Base-by-base conservation (phyloP, 2,797 vertebrate species). In the Halcyon leucocephala region DNA sequence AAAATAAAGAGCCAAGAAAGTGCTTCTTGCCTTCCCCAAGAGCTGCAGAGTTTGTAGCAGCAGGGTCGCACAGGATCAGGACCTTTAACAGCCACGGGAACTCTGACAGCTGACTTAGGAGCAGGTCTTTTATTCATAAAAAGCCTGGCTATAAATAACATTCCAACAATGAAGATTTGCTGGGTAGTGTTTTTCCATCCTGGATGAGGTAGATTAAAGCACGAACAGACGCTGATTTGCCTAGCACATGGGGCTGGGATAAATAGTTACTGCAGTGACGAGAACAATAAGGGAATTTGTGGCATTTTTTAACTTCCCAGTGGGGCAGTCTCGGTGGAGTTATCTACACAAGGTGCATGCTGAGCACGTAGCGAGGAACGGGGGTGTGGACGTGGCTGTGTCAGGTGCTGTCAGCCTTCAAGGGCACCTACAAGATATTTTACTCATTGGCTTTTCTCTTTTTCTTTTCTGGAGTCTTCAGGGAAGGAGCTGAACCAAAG, bases 131-230 rank as follows among this genome's bases (percentile, higher is more conserved):
- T 89, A 73, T 69, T 89, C 80, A 82, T 11, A 81, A 89, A 90
- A 91, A 92, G 16, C 22, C 4, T 6, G 42, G 37, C 79, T 92
- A 69, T 69, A 90, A 96, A 97, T 79, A 79, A 67, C 87, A 14
- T 14, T 21, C 66, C 86, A 21, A 58, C 94, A 58, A 54, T 8
- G 84, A 52, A 17, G 60, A 42, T 7, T 44, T 54, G 81, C 74
- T 42, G 73, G 88, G 41, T 67, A 67, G 92, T 35, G 61, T 46
- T 96, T 95, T 92, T 66, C 90, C 90, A 73, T 14, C 66, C 88
- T 37, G 86, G 72, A 55, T 78, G 16, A 79, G 78, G 31, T 81
- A 91, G 51, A 83, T 89, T 61, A 82, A 89, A 86, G 77, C 42
- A 46, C 2, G 61, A 81, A 18, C 54, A 12, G 84, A 37, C 4